Evolutionary conservation across 2,113 vertebrate genomes (phyloP), one percentile per base, ranked within the genome.

Genomic region (Alaudala cheleensis): DNA sequence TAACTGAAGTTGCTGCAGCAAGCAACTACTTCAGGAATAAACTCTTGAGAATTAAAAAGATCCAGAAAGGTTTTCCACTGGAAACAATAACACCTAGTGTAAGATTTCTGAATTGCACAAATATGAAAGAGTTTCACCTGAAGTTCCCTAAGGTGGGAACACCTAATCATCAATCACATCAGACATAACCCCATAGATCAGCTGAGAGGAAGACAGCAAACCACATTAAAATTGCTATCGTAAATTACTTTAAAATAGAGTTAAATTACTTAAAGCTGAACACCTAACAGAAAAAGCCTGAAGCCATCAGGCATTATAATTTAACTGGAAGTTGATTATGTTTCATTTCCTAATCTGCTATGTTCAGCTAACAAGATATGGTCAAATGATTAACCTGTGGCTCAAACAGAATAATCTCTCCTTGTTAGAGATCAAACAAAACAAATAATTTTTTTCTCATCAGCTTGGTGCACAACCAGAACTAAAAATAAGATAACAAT

Each of bases 181-280:
- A 78, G 20, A 22, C 34, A 53, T 18, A 57, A 84, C 8, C 25
- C 69, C 7, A 65, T 6, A 53, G 25, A 78, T 47, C 31, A 56
- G 15, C 18, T 37, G 21, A 14, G 4, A 73, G 3, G 1, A 65
- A 3, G 22, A 81, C 29, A 51, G 18, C 14, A 84, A 71, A 86
- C 9, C 4, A 74, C 3, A 49, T 0, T 14, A 34, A 78, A 71
- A 71, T 33, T 16, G 74, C 39, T 31, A n/a, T 0, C 84, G 14
- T 7, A 79, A 62, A 74, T 39, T 5, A 14, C 8, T 74, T 74
- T 6, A 74, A 39, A 25, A 73, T 21, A 71, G 11, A 60, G 20
- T 42, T 74, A 57, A 76, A 33, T 22, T 0, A 69, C 22, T 56
- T 22, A 34, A 83, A 90, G 13, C 3, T 57, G 25, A 85, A 79